Evolutionary conservation across 2,888 invertebrate genomes (phyloP).

Genomic region (Bombyx huttoni): DNA sequence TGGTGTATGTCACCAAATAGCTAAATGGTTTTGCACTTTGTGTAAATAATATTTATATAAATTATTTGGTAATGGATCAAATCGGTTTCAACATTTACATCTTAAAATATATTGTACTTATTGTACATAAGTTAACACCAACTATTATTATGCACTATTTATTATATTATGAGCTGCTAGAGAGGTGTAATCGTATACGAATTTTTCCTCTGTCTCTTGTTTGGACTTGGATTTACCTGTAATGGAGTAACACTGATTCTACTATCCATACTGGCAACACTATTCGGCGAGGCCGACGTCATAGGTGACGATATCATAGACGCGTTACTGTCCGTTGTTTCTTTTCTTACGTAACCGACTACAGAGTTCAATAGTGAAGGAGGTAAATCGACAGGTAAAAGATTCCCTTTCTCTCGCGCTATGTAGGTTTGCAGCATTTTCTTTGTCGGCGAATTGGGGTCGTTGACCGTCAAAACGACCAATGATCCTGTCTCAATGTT

Average conservation of each 20-base stretch:
- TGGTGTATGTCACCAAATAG: no score
- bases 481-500: conserved; percentile 55
- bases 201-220: conserved; percentile 36
- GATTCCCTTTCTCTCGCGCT: conserved; percentile 36
- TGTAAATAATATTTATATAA: no score
- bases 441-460: conserved; percentile 49
- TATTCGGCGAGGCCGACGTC: conserved; percentile 40
- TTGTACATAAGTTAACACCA: no score
- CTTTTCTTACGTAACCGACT: conserved; percentile 52
- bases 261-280: conserved; percentile 35
- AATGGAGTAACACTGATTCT: conserved; percentile 25
- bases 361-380: conserved; percentile 45
- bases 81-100: no score
- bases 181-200: conserved; percentile 57
- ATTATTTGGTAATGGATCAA: no score
- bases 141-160: neutral
- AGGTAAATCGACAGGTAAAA: conserved; percentile 48
- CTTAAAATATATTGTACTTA: no score
- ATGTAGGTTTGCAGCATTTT: conserved; percentile 62
- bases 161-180: conserved; percentile 8
- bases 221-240: conserved; percentile 30
- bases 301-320: conserved; percentile 58
- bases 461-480: conserved; percentile 53
- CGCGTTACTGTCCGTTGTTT: conserved; percentile 28
- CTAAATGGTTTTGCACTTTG: no score